phyloP scores from a whole-genome alignment of 2,113 vertebrate genomes.

The Zosterops borbonicus region DNA sequence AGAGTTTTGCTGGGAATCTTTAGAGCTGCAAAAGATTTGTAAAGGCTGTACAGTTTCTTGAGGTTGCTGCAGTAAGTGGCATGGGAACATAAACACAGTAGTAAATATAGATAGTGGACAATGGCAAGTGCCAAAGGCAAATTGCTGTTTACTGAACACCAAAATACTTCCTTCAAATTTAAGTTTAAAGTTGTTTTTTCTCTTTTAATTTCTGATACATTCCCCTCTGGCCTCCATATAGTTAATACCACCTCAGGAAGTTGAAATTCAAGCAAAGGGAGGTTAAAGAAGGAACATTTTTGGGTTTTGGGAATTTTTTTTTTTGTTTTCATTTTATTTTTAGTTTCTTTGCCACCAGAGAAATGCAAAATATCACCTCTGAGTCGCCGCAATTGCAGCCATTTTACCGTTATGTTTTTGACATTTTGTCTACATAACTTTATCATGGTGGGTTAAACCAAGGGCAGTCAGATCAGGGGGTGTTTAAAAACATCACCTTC shows the following conservation, averaged over 20 bases:
- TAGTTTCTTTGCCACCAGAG: background rate
- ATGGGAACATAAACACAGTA: background rate
- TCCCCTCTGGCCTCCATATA: no score
- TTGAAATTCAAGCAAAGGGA: background rate
- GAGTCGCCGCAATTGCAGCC: background rate
- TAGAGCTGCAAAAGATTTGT: background rate
- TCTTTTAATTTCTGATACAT: background rate
- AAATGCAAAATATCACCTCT: background rate
- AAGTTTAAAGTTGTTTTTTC: background rate
- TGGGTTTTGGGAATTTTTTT: rapidly evolving
- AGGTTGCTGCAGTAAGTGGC: background rate
- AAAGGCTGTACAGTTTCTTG: background rate
- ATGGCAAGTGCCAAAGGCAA: background rate
- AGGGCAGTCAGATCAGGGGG: background rate
- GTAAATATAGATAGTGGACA: background rate
- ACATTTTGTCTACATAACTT: background rate
- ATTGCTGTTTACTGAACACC: background rate
- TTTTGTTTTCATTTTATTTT: background rate
- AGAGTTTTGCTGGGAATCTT: background rate
- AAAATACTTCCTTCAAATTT: background rate
- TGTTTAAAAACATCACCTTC: background rate
- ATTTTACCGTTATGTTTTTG: background rate
- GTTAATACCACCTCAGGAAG: background rate
- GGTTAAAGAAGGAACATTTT: background rate
- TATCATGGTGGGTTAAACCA: background rate